Evolutionary conservation across 2,888 invertebrate species (phyloP).

Genomic region (Melanophora roralis): DNA sequence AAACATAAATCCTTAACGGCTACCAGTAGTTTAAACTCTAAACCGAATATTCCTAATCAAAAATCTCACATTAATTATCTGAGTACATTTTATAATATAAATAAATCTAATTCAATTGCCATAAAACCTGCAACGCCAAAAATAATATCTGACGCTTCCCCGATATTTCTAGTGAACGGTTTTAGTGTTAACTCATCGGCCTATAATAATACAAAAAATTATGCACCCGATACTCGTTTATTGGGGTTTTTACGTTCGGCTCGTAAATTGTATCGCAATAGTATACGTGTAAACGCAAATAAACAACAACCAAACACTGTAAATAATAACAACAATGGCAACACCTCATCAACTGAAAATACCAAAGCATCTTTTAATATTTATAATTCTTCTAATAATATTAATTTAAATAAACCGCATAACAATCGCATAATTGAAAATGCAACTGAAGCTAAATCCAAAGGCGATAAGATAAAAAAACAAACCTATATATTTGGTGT

Average conservation of each 20-base stretch:
- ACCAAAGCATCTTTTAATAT: constrained; percentile 47
- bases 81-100: constrained; percentile 59
- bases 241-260: constrained; percentile 71
- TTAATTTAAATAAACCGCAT: constrained; percentile 22
- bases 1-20: constrained; percentile 44
- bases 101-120: constrained; percentile 26
- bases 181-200: constrained; percentile 44
- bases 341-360: constrained; percentile 32
- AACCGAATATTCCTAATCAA: constrained; percentile 21
- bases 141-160: constrained; percentile 58
- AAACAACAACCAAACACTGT: not conserved
- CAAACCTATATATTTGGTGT: constrained; percentile 46
- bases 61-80: constrained; percentile 53
- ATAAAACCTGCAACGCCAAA: constrained; percentile 58
- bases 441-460: constrained; percentile 13
- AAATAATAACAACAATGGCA: constrained; percentile 27
- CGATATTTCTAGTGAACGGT: constrained; percentile 64
- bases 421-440: constrained; percentile 37
- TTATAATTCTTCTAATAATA: constrained; percentile 18
- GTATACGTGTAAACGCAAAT: constrained; percentile 39
- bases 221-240: constrained; percentile 63
- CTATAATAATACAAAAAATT: constrained; percentile 30
- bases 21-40: constrained; percentile 29
- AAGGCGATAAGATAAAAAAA: constrained; percentile 23
- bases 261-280: constrained; percentile 68